Percentiles rank a stretch among this genome's conserved stretches.
These are phyloP conservation scores for rabbit (Oryctolagus cuniculus) DNA, from an alignment of 2,113 vertebrate species.

Conservation along the genomic window DNA sequence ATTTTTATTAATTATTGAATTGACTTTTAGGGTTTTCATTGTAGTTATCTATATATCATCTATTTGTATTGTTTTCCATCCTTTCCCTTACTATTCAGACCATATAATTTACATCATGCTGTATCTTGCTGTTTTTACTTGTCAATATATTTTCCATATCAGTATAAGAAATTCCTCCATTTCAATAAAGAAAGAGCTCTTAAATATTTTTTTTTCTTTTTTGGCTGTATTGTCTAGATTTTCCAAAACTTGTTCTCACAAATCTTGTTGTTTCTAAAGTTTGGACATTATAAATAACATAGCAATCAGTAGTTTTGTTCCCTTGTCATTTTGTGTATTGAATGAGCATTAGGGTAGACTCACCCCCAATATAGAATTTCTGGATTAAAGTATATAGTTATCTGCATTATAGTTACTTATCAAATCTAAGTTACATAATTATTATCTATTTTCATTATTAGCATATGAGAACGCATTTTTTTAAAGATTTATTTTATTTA, in stretches of 20 bases:
- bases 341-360: neutral
- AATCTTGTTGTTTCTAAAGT: neutral
- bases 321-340: neutral
- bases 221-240: neutral
- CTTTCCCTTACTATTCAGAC: neutral
- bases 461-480: neutral
- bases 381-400: neutral
- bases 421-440: neutral
- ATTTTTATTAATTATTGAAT: neutral
- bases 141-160: neutral
- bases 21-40: neutral
- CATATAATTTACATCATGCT: neutral
- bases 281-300: neutral
- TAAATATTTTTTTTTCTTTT: neutral
- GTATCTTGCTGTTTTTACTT: neutral
- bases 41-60: neutral
- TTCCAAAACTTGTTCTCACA: neutral
- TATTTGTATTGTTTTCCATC: neutral
- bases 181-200: too few relatives aligned
- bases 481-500: too few relatives aligned
- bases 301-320: neutral
- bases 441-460: slow-evolving; percentile 31
- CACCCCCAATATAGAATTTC: neutral
- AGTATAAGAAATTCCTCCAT: neutral
- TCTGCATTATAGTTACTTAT: neutral